Evolutionary conservation across 2,113 vertebrate species (phyloP).

Genomic region (Etheostoma spectabile): DNA sequence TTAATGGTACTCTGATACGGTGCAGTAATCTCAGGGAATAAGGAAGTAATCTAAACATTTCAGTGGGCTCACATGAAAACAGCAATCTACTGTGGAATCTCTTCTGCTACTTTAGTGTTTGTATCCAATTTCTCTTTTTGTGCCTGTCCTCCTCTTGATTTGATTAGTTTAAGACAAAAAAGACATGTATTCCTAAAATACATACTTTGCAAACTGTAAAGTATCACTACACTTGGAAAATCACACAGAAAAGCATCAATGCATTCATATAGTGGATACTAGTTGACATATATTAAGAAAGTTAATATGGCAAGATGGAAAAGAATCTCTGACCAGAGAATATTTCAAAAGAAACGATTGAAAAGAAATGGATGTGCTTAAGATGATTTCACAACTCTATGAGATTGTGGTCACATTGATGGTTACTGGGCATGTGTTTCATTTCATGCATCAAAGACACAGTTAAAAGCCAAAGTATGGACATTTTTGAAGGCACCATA

Average conservation of each 20-base stretch:
- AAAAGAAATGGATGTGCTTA: not conserved
- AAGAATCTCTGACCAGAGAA: not conserved
- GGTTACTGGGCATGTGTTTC: constrained; percentile 31
- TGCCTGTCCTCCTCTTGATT: not conserved
- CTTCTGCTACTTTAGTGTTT: not conserved
- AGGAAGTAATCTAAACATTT: constrained; percentile 37
- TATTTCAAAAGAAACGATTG: not conserved
- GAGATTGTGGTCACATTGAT: constrained; percentile 8
- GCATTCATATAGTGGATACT: not conserved
- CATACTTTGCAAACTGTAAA: not conserved
- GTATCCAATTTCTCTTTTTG: not conserved
- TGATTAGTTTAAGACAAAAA: not conserved
- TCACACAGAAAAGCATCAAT: not conserved
- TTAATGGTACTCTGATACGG: constrained; percentile 26
- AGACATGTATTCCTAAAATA: not conserved
- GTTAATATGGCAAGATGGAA: not conserved
- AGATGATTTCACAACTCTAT: constrained; percentile 6
- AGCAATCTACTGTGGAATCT: not conserved
- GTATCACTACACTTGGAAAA: not conserved
- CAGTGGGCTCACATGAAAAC: constrained; percentile 11
- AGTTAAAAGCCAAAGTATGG: constrained; percentile 6
- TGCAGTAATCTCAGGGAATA: constrained; percentile 37
- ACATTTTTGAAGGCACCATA: constrained; percentile 16
- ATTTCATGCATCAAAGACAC: constrained; percentile 44
- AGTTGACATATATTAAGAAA: not conserved